These are phyloP conservation scores for Caenorhabditis japonica DNA, from an alignment of 2,888 invertebrate species.

Conservation along the genomic window DNA sequence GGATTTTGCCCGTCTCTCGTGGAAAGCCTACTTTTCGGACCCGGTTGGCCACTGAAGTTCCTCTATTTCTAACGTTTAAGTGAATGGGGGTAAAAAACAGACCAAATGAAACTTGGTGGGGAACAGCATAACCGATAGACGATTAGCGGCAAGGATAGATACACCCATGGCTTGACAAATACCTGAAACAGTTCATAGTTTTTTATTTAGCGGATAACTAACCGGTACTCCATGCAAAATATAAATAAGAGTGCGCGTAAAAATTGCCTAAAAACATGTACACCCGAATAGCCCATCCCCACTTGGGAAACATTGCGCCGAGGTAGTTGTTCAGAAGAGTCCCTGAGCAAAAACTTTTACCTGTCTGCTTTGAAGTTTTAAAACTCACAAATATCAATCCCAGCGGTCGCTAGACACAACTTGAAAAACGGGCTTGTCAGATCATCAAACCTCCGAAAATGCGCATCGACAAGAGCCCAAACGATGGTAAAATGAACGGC, in stretches of 20 bases:
- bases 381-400: conserved; percentile 42
- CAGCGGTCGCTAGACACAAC: conserved; percentile 38
- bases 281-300: conserved; percentile 31
- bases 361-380: no score
- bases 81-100: background rate
- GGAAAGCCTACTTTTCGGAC: background rate
- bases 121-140: conserved; percentile 39
- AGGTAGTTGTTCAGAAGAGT: conserved; percentile 40
- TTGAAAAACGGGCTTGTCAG: conserved; percentile 41
- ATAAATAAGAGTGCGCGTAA: conserved; percentile 36
- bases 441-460: conserved; percentile 29
- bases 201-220: background rate
- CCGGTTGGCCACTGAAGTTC: background rate
- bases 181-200: conserved; percentile 1
- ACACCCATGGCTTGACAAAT: conserved; percentile 43
- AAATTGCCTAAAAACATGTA: conserved; percentile 32
- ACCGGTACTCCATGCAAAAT: conserved; percentile 47
- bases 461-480: conserved; percentile 37
- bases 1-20: no score
- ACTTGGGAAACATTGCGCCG: conserved; percentile 44
- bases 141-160: conserved; percentile 33
- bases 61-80: no score
- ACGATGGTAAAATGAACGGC: conserved; percentile 33
- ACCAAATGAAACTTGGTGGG: conserved; percentile 41
- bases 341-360: conserved; percentile 23